Evolutionary conservation across 2,113 vertebrate species (phyloP), one percentile per base, ranked within the genome.

Genomic region (Burhinus bistriatus): DNA sequence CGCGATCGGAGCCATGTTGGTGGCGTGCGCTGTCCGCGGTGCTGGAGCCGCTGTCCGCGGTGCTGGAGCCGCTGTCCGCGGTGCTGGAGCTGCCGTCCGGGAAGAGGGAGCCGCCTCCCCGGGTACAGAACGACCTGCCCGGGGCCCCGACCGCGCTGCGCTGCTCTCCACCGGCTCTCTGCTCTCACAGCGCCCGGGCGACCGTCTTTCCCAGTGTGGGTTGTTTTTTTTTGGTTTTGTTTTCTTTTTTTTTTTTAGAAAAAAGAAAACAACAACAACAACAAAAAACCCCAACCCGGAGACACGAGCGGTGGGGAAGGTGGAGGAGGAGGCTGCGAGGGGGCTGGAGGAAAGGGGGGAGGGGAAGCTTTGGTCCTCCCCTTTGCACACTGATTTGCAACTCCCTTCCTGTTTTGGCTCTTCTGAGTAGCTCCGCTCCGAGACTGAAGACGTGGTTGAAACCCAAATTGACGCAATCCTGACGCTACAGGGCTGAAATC

Each of bases 1-100:
- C 42, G 97, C 61, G 87, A 98, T 98, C 55, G 99, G 99, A 98
- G 99, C 99, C 99, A 99, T 99, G 97, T n/a, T 95, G 96, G 70
- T 58, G 94, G 92, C 71, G 94, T 93, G 95, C 77, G 92, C 97
- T 99, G 97, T 98, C 99, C 98, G 59, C 97, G 98, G 99, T 98
- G 87, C 99, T 99, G 99, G 98, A 98, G 44, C 11, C 87, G 94
- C 99, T 99, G 97, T 98, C 98, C 98, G 83, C 97, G 98, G 99
- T 98, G 89, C 99, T 98, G 98, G 98, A 98, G 40, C 27, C 83
- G 95, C 98, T 98, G 97, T 98, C 99, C 98, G 82, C 97, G 98
- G 54, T 87, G 80, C 98, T 98, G 97, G 32, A 45, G 54, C 18
- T 9, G 17, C 70, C 11, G 61, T 22, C 69, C 45, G 52, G 18